Evolutionary conservation across 2,113 vertebrate species (phyloP).

Genomic region (Furnarius figulus): DNA sequence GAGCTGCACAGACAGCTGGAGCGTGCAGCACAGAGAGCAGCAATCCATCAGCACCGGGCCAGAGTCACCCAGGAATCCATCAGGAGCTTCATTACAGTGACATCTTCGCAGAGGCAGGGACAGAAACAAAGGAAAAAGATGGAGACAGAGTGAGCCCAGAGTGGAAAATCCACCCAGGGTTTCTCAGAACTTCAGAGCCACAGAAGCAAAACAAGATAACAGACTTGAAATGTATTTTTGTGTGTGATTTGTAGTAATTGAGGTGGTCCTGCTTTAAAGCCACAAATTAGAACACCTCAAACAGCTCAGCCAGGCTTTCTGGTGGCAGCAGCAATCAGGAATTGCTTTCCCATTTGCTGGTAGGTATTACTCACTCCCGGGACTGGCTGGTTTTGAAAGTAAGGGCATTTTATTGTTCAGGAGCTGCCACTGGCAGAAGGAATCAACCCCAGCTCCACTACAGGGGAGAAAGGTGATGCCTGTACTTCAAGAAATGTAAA

Average conservation of each 20-base stretch:
- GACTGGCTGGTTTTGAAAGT: not conserved
- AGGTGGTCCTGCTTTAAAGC: not conserved
- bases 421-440: not conserved
- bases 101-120: not conserved
- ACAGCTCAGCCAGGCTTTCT: not conserved
- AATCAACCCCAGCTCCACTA: not conserved
- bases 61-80: not conserved
- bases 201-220: not conserved
- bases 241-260: not conserved
- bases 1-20: constrained; percentile 19
- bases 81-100: not conserved
- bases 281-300: not conserved
- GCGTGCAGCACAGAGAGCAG: not conserved
- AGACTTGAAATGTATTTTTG: not conserved
- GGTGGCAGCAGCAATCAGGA: not conserved
- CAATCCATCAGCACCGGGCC: not conserved
- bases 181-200: constrained; percentile 10
- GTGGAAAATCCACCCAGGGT: not conserved
- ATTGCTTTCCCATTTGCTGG: not conserved
- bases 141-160: not conserved
- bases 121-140: not conserved
- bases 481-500: not conserved
- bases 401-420: not conserved
- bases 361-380: not conserved
- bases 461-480: not conserved